These are phyloP conservation scores for Caretta caretta DNA, from an alignment of 2,113 vertebrate genomes.

Conservation along the genomic window DNA sequence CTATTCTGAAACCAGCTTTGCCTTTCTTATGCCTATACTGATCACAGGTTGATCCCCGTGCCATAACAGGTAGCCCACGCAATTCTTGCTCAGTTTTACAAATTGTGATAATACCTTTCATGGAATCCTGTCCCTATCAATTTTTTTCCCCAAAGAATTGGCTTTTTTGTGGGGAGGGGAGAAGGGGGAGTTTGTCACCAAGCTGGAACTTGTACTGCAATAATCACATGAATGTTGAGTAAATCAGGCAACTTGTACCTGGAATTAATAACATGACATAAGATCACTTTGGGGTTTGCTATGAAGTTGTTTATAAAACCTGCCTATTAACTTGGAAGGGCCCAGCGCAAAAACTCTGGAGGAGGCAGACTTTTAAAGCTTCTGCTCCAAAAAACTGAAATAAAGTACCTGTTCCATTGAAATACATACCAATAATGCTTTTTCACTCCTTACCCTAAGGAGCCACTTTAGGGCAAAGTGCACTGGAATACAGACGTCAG, in stretches of 20 bases:
- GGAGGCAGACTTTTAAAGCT: slow-evolving; percentile 43
- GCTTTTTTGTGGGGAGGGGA: neutral
- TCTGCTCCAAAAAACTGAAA: neutral
- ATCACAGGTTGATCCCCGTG: neutral
- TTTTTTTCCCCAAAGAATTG: neutral
- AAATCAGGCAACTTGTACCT: neutral
- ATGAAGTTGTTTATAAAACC: slow-evolving; percentile 43
- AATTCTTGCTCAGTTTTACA: neutral
- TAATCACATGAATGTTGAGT: fast-evolving
- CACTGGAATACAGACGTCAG: neutral
- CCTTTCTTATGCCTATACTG: neutral
- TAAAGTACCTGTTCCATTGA: neutral
- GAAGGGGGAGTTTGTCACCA: neutral
- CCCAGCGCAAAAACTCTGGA: slow-evolving; percentile 46
- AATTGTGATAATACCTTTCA: fast-evolving
- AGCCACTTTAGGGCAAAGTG: neutral
- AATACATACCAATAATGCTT: neutral
- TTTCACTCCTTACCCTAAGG: neutral
- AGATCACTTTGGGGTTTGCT: slow-evolving; percentile 13
- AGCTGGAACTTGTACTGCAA: slow-evolving; percentile 37
- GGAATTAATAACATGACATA: neutral
- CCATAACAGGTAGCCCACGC: neutral
- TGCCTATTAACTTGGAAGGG: slow-evolving; percentile 28
- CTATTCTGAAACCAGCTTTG: neutral
- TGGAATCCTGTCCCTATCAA: neutral